Base-by-base conservation (phyloP, 2,113 vertebrate genomes). In the Oryzias woworae region DNA sequence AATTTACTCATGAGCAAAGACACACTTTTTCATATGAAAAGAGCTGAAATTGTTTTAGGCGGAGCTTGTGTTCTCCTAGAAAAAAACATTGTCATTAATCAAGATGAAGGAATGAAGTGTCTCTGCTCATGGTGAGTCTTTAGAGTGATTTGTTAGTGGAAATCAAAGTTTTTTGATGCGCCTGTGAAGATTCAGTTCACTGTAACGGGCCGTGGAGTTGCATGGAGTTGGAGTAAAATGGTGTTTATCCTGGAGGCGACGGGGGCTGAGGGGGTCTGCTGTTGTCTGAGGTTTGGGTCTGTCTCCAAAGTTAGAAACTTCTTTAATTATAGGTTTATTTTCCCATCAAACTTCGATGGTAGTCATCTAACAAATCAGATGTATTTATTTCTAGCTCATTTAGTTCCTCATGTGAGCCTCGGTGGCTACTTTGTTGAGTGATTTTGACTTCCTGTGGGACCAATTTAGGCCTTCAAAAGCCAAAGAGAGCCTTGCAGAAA, bases 311-410 rank as follows among this genome's bases (percentile, higher is more conserved):
- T 61, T 58, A 66, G 59, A 85, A 82, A 71, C 74, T 64, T 70
- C 80, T 85, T 85, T 78, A 85, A 80, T 82, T 77, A 69, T 6
- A 48, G 58, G 22, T 86, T 86, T 81, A 85, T 85, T 86, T 87
- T 78, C 76, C 63, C 73, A 75, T 85, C 66, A 69, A 82, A 79
- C 75, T 70, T 17, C 58, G 44, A 66, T 42, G 31, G 46, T 57
- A 64, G 78, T 80, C 59, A 75, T 41, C 58, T 58, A 47, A 60
- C 65, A 75, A 77, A 82, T 82, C 57, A 77, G 72, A 69, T 51
- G 44, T 70, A 67, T 85, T 79, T 71, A 65, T 77, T 73, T 78
- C 61, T 41, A 47, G 42, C 73, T 86, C 80, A 85, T 86, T 86
- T 81, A 75, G 41, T 16, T 68, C 36, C 54, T 72, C 55, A 66